Conservation (phyloP, 2,113 vertebrate genomes). For the Cervus canadensis region DNA sequence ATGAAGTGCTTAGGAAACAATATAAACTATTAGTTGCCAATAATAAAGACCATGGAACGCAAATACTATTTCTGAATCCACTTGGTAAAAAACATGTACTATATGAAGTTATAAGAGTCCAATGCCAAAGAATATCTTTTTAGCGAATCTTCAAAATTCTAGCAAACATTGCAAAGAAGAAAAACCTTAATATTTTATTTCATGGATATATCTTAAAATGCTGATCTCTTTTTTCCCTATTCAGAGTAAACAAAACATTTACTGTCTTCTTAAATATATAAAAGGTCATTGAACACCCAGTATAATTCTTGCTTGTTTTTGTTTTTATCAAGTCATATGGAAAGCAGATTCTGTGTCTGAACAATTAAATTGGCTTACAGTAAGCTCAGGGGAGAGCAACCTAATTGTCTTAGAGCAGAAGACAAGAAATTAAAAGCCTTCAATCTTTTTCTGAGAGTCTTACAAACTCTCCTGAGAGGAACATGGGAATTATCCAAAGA, state of each 20-base stretch:
- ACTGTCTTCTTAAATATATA: background rate
- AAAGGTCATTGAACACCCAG: background rate
- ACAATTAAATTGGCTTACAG: slow-evolving; percentile 25
- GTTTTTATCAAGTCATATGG: background rate
- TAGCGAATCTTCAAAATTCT: background rate
- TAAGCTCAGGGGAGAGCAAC: background rate
- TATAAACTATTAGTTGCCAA: background rate
- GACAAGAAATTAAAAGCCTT: slow-evolving; percentile 20
- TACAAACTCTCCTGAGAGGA: slow-evolving; percentile 34
- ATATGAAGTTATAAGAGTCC: background rate
- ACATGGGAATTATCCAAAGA: background rate
- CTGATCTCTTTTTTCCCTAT: background rate
- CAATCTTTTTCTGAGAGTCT: slow-evolving; percentile 21
- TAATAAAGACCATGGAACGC: background rate
- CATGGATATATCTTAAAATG: background rate
- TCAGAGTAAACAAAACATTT: slow-evolving; percentile 3
- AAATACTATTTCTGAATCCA: background rate
- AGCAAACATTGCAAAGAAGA: background rate
- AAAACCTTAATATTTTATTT: background rate
- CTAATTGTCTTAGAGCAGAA: slow-evolving; percentile 35
- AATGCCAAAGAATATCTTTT: background rate
- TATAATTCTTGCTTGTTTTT: background rate
- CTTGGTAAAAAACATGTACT: background rate
- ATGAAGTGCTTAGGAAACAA: slow-evolving; percentile 13
- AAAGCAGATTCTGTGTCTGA: slow-evolving; percentile 29